A percentile compares a stretch with the other conserved stretches of the same genome.
Evolutionary conservation across 2,888 invertebrate species (phyloP).

Genomic region (Bellardia bayeri): DNA sequence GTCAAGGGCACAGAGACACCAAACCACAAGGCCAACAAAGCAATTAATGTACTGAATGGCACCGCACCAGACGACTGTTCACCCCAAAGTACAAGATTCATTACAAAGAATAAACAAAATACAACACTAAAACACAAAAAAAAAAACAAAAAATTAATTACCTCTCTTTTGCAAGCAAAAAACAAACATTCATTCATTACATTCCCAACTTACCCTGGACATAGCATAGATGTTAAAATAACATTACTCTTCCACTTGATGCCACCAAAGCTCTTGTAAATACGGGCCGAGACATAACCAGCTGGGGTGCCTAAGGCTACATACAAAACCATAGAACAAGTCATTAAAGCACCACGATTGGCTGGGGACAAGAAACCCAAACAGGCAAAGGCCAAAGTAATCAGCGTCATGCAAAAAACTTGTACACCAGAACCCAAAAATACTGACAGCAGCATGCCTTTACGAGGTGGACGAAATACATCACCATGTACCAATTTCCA

Average conservation of each 20-base stretch:
- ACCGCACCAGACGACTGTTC: slow-evolving; percentile 98
- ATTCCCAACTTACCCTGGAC: slow-evolving; percentile 92
- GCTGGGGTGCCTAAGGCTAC: slow-evolving; percentile 98
- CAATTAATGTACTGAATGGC: slow-evolving; percentile 97
- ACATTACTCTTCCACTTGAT: slow-evolving; percentile 99
- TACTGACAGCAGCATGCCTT: slow-evolving; percentile 98
- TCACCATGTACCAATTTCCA: slow-evolving; percentile 99
- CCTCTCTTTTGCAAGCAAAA: neutral
- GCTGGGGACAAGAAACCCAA: slow-evolving; percentile 99
- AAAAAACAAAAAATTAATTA: slow-evolving; percentile 18
- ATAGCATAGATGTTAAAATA: slow-evolving; percentile 96
- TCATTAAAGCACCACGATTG: slow-evolving; percentile 99
- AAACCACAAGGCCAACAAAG: slow-evolving; percentile 97
- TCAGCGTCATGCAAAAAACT: slow-evolving; percentile 96
- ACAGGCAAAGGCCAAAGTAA: slow-evolving; percentile 99
- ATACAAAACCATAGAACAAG: slow-evolving; percentile 97
- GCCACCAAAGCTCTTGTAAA: slow-evolving; percentile 99
- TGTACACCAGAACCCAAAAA: slow-evolving; percentile 98
- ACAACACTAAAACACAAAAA: slow-evolving; percentile 89
- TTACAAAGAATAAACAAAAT: slow-evolving; percentile 97
- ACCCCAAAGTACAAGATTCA: slow-evolving; percentile 98
- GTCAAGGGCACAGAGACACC: slow-evolving; percentile 99
- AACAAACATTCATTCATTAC: neutral
- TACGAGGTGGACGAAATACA: slow-evolving; percentile 97
- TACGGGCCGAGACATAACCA: slow-evolving; percentile 97